These are phyloP conservation scores for Catocala sponsa DNA, from an alignment of 2,888 invertebrate species.

Conservation along the genomic window DNA sequence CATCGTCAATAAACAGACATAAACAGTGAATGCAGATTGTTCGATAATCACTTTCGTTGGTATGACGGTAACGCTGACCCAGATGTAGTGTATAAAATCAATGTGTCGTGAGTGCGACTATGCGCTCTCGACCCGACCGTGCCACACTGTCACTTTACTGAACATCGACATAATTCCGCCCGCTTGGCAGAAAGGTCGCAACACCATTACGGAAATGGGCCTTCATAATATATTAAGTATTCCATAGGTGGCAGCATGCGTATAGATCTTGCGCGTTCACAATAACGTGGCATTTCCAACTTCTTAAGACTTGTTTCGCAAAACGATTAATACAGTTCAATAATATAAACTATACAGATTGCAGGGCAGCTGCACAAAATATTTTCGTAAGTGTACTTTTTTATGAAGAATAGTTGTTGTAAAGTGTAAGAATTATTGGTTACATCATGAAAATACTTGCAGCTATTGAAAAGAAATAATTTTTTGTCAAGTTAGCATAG, in stretches of 20 bases:
- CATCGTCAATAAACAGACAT: no score
- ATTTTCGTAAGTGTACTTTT: no score
- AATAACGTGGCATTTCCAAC: conserved; percentile 1
- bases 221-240: conserved; percentile 17
- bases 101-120: conserved; percentile 15
- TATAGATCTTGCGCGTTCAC: conserved; percentile 11
- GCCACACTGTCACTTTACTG: conserved; percentile 8
- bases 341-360: no score
- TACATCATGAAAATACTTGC: no score
- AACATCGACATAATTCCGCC: conserved; percentile 6
- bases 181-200: conserved; percentile 10
- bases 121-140: conserved; percentile 6
- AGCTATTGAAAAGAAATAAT: no score
- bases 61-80: conserved; percentile 6
- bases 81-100: conserved; percentile 21
- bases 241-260: conserved; percentile 4
- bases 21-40: no score
- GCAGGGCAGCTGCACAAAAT: no score
- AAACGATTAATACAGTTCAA: background rate
- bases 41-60: conserved; percentile 13
- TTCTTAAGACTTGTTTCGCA: background rate
- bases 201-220: conserved; percentile 15
- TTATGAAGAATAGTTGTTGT: no score
- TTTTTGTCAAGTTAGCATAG: no score
- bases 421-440: no score